Conservation (phyloP, 2,113 vertebrate genomes). For the Jacana jacana region DNA sequence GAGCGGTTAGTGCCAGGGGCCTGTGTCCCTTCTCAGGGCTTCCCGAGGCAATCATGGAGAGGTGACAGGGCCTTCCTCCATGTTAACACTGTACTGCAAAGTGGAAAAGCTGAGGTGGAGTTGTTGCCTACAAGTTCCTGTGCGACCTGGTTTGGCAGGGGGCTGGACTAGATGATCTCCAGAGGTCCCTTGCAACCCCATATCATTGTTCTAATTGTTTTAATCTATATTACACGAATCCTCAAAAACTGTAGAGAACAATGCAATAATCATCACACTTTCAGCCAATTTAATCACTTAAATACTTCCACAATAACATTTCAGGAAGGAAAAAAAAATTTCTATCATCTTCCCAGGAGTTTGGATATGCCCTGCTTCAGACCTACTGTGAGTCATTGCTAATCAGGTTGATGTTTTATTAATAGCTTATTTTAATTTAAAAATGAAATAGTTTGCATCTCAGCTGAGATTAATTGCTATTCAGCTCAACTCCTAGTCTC, state of each 20-base stretch:
- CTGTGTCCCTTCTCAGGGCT: not conserved
- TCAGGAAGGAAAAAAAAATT: not conserved
- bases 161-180: too few relatives aligned
- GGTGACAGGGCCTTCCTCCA: not conserved
- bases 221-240: not conserved
- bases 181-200: too few relatives aligned
- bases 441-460: not conserved
- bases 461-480: not conserved
- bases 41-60: not conserved
- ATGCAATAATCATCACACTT: not conserved
- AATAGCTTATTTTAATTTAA: conserved; percentile 7
- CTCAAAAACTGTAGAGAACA: not conserved
- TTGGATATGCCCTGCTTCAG: not conserved
- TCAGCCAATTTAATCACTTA: not conserved
- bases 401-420: not conserved
- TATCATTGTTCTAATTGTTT: fast-evolving
- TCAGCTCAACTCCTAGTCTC: not conserved
- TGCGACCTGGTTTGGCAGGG: too few relatives aligned
- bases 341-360: not conserved
- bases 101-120: not conserved
- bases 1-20: fast-evolving
- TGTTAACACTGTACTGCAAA: not conserved
- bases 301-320: not conserved
- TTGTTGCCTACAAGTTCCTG: not conserved
- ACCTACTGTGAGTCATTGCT: not conserved